Evolutionary conservation across 1,140 invertebrate genomes (phyloP), one percentile per base, ranked within the genome.

Genomic region (Tribolium castaneum): DNA sequence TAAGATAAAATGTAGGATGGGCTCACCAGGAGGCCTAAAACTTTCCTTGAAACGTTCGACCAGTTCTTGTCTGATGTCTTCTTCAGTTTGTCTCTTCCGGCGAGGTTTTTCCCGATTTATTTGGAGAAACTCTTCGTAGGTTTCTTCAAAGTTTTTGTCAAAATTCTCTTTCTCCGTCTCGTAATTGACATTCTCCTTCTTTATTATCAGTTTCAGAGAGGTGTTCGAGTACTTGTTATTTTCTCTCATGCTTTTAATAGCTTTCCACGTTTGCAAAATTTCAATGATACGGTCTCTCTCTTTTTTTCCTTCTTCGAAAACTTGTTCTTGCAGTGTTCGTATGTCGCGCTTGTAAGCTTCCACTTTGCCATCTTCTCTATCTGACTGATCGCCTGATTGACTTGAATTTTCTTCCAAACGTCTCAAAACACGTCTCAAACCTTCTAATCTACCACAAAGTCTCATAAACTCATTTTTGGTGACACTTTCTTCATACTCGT

Each of bases 21-120:
- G 89, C 75, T 90, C 90, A 30, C 87, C 88, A 0, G 89, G 88
- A 22, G 87, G 85, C 77, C 86, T 82, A 30, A 89, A 87, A 50
- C 87, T 83, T 34, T 88, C 84, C 3, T 83, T 78, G 51, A 88
- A 86, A 30, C 86, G 84, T 13, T 81, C 78, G 7, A 77, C 79
- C 1, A 88, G 73, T 14, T 84, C 83, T 6, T 80, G 75, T 80
- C 85, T 84, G 5, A 88, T 77, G 10, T 81, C 62, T 0, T 82
- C 80, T 54, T 86, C 82, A 51, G 85, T 56, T 50, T 80, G 56
- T 80, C 74, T 72, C 49, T 81, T 79, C 78, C 83, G 84, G n/a
- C 84, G 12, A 9, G 84, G 83, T 19, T 84, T 84, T 0, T 78
- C 79, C n/a, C 82, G 78, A 77, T 87, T 78, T 71, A 88, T 86